These are phyloP conservation scores for Octopus sinensis DNA, from an alignment of 1,140 invertebrate genomes.

Conservation along the genomic window DNA sequence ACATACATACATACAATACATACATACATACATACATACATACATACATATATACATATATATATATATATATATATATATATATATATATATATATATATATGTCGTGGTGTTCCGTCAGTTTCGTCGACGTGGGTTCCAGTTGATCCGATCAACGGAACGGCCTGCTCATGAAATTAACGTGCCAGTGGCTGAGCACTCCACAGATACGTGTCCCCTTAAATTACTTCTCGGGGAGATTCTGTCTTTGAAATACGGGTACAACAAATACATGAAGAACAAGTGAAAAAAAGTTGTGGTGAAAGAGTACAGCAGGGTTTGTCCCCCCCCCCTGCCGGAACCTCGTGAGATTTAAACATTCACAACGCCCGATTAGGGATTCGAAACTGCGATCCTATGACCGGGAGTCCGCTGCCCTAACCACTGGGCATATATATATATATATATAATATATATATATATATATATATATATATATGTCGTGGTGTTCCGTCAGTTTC, in stretches of 20 bases:
- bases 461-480: background rate
- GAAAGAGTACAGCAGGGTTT: too few species aligned
- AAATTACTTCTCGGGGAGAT: too few species aligned
- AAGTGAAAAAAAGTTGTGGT: too few species aligned
- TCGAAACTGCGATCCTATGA: background rate
- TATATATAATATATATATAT: background rate
- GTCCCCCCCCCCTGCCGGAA: too few species aligned
- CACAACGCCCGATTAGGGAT: background rate
- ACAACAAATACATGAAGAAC: too few species aligned
- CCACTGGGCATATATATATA: background rate
- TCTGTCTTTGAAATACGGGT: too few species aligned
- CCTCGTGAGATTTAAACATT: background rate
- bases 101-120: background rate
- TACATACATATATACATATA: background rate
- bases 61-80: constrained; percentile 5
- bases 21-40: background rate
- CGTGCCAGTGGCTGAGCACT: too few species aligned
- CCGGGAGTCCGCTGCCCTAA: background rate
- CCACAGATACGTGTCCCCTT: too few species aligned
- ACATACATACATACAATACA: background rate
- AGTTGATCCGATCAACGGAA: too few species aligned
- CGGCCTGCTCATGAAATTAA: too few species aligned
- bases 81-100: background rate
- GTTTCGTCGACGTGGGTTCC: too few species aligned
- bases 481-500: background rate